Evolutionary conservation across 2,888 invertebrate genomes (phyloP).

Genomic region (Tridacna gigas): DNA sequence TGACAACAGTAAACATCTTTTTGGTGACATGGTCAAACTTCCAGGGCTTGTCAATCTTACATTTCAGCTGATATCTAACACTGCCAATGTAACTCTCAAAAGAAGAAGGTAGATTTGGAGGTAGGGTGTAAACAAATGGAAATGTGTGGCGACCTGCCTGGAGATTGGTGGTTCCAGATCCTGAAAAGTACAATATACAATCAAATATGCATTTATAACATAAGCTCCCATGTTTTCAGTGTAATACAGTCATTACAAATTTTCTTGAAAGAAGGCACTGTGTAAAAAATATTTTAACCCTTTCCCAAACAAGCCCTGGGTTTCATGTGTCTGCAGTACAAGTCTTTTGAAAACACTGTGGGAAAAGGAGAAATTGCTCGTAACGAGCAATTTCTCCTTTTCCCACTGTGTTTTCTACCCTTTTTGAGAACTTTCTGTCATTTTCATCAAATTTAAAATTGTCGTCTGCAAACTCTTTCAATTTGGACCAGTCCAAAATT

Average conservation of each 20-base stretch:
- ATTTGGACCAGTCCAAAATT: no score
- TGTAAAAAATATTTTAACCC: not conserved
- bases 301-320: not conserved
- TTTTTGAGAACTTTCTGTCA: no score
- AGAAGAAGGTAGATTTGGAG: conserved; percentile 85
- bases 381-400: no score
- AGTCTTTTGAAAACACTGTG: not conserved
- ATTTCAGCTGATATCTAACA: conserved; percentile 93
- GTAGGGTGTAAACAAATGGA: conserved; percentile 91
- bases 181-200: conserved; percentile 9
- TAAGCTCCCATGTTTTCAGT: not conserved
- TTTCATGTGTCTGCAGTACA: no score
- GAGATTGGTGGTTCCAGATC: conserved; percentile 86
- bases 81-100: conserved; percentile 85
- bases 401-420: no score
- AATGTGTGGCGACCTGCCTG: conserved; percentile 89
- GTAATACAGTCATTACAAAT: no score
- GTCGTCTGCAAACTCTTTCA: no score
- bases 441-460: no score
- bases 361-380: conserved; percentile 2
- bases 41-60: conserved; percentile 88
- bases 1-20: conserved; percentile 90
- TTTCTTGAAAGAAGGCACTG: no score
- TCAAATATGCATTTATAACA: not conserved
- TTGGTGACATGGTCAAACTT: conserved; percentile 86